Conservation (phyloP, 2,113 vertebrate genomes). For the Pelvicachromis taeniatus region DNA sequence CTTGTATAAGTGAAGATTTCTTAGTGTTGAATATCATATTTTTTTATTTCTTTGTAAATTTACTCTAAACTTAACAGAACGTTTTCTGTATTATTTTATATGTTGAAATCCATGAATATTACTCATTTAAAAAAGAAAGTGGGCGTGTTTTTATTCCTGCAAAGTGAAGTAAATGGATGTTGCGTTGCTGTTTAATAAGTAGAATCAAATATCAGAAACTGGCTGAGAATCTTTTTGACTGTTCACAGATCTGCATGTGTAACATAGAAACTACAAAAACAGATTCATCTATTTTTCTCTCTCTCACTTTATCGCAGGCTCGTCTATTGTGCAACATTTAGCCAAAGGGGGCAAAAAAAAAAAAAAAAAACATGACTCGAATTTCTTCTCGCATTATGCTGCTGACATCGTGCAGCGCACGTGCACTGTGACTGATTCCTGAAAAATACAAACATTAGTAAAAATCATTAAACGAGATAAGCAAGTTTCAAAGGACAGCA, state of each 20-base stretch:
- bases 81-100: background rate
- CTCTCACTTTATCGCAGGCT: background rate
- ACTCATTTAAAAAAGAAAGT: background rate
- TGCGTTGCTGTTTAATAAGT: background rate
- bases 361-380: background rate
- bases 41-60: background rate
- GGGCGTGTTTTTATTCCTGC: background rate
- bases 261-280: background rate
- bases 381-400: background rate
- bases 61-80: background rate
- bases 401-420: background rate
- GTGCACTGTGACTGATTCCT: fast-evolving
- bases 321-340: background rate
- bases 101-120: background rate
- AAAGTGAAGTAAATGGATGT: background rate
- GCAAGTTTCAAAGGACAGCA: background rate
- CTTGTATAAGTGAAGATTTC: background rate
- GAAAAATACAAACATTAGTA: background rate
- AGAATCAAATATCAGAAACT: background rate
- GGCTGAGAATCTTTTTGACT: background rate
- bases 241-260: fast-evolving
- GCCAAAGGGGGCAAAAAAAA: fast-evolving
- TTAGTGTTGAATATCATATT: background rate
- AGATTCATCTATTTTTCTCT: background rate
- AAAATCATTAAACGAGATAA: background rate